A percentile compares a stretch with the other conserved stretches of the same genome.
These are phyloP conservation scores for Ceratitis capitata DNA, from an alignment of 1,140 invertebrate species.

Conservation along the genomic window DNA sequence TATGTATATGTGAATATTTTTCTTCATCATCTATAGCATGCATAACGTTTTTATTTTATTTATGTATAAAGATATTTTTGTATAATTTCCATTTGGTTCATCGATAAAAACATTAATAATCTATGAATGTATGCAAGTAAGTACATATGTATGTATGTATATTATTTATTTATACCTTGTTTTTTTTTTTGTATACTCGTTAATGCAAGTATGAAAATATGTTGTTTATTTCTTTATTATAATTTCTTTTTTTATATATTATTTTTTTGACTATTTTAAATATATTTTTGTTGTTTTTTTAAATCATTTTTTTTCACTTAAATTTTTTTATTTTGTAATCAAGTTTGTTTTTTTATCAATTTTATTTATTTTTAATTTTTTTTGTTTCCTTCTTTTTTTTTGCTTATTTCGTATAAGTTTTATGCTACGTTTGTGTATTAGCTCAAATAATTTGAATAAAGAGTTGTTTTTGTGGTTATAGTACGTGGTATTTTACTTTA, in stretches of 20 bases:
- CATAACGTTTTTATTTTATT: neutral
- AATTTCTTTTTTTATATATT: neutral
- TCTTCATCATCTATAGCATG: neutral
- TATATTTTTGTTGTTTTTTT: neutral
- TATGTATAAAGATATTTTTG: neutral
- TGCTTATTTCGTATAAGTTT: neutral
- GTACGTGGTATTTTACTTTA: neutral
- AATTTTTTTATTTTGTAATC: neutral
- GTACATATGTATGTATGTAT: neutral
- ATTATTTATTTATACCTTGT: neutral
- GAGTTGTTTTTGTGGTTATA: neutral
- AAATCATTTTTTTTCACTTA: neutral
- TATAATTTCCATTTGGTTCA: neutral
- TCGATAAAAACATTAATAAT: neutral
- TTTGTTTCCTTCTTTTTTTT: neutral
- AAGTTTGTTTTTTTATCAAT: neutral
- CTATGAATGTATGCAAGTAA: neutral
- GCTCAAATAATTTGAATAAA: too few species aligned
- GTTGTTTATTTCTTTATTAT: neutral
- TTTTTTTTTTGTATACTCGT: neutral
- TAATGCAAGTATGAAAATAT: conserved; percentile 38
- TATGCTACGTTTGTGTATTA: neutral
- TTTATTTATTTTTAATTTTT: neutral
- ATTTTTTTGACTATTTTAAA: neutral
- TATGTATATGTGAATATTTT: neutral